These are phyloP conservation scores for Cyprinodon brontotheroides DNA, from an alignment of 2,113 vertebrate genomes.

Conservation along the genomic window DNA sequence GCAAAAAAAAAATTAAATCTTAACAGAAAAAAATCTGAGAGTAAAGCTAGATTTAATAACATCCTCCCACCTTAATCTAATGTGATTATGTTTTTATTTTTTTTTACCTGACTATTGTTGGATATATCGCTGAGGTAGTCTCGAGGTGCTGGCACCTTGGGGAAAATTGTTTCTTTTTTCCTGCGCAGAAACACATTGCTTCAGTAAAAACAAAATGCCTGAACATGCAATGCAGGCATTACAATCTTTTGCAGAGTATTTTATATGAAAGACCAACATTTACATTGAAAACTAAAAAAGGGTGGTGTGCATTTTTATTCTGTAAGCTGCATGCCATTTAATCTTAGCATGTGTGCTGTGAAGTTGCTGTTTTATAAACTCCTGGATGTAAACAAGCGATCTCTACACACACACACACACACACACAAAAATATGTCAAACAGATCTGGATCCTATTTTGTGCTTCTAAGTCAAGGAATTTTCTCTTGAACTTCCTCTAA, in stretches of 20 bases:
- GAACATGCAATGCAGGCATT: neutral
- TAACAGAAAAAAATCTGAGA: too few species aligned
- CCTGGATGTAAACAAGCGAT: too few species aligned
- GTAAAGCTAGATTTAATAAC: neutral
- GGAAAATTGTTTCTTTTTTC: constrained; percentile 32
- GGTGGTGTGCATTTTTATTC: neutral
- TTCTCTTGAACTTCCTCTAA: too few species aligned
- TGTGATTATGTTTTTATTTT: too few species aligned
- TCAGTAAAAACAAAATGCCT: neutral
- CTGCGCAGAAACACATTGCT: constrained; percentile 21
- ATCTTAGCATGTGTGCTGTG: too few species aligned
- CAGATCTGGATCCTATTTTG: too few species aligned
- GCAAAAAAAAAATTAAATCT: neutral
- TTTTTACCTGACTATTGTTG: constrained; percentile 49
- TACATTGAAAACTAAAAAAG: neutral
- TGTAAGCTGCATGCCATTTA: too few species aligned
- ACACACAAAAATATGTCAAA: too few species aligned
- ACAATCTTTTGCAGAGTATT: neutral
- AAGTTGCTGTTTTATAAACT: too few species aligned
- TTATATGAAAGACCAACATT: neutral
- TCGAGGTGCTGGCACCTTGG: constrained; percentile 47
- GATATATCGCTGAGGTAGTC: constrained; percentile 49
- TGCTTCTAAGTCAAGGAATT: too few species aligned
- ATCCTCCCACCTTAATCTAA: neutral
- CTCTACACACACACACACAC: too few species aligned